These are phyloP conservation scores for Drosophila crucigera DNA, from an alignment of 2,888 invertebrate species.

Conservation along the genomic window DNA sequence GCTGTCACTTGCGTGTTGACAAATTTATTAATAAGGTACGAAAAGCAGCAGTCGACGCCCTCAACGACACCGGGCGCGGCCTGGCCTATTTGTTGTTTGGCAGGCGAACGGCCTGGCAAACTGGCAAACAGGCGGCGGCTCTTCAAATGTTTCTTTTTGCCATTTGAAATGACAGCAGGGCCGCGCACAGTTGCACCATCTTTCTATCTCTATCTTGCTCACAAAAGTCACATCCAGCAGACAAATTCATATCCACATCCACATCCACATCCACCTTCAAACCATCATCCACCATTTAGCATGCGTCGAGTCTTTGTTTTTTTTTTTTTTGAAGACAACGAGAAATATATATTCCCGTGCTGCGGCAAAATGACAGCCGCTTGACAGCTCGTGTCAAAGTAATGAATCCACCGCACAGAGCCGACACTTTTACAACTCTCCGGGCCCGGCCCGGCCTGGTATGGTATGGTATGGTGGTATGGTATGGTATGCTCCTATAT, in stretches of 20 bases:
- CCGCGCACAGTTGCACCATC: slow-evolving; percentile 59
- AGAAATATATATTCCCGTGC: slow-evolving; percentile 65
- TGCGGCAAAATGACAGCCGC: slow-evolving; percentile 82
- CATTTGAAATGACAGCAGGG: slow-evolving; percentile 72
- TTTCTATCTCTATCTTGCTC: slow-evolving; percentile 4
- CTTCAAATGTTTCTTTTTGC: slow-evolving; percentile 73
- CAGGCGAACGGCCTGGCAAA: slow-evolving; percentile 23
- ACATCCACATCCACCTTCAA: slow-evolving; percentile 42
- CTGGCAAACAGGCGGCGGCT: slow-evolving; percentile 59
- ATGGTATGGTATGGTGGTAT: slow-evolving; percentile 1
- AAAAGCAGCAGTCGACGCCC: slow-evolving; percentile 74
- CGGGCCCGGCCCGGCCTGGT: slow-evolving; percentile 9
- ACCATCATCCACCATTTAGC: slow-evolving; percentile 67
- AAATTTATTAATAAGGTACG: slow-evolving; percentile 85
- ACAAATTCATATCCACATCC: slow-evolving; percentile 6
- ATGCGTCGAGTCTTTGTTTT: slow-evolving; percentile 53
- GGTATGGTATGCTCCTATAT: slow-evolving; percentile 15
- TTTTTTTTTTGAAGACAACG: slow-evolving; percentile 30
- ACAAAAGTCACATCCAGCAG: slow-evolving; percentile 10
- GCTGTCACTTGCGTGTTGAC: slow-evolving; percentile 83
- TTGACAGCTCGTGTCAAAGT: slow-evolving; percentile 84
- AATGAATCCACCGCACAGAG: slow-evolving; percentile 83
- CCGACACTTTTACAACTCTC: slow-evolving; percentile 81
- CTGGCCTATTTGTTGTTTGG: slow-evolving; percentile 68
- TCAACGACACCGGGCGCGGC: slow-evolving; percentile 72